Evolutionary conservation across 2,113 vertebrate species (phyloP).

Genomic region (Gymnogyps californianus): DNA sequence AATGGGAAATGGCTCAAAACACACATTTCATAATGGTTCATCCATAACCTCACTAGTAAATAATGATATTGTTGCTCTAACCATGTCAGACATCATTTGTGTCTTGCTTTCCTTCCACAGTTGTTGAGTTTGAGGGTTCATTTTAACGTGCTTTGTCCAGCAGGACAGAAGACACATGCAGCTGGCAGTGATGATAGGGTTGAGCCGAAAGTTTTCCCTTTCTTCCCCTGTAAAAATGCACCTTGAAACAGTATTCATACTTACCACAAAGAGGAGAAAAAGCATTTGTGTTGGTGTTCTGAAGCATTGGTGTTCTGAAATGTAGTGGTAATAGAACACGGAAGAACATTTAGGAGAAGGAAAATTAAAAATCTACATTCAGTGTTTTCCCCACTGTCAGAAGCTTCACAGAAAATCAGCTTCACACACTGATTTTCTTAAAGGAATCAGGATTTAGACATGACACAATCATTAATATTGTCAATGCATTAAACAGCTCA

Average conservation of each 20-base stretch:
- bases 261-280: not conserved
- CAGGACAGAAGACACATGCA: not conserved
- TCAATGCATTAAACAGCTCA: not conserved
- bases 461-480: not conserved
- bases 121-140: not conserved
- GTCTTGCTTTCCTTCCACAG: not conserved
- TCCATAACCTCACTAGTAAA: not conserved
- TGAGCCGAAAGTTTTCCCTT: not conserved
- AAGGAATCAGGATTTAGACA: not conserved
- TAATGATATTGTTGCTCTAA: not conserved
- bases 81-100: not conserved
- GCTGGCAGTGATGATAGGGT: not conserved
- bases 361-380: constrained; percentile 33
- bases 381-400: constrained; percentile 19
- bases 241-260: not conserved
- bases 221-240: not conserved
- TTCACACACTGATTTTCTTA: constrained; percentile 8
- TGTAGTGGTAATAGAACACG: not conserved
- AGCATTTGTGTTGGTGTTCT: not conserved
- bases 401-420: constrained; percentile 66
- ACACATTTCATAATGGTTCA: not conserved
- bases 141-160: not conserved
- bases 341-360: not conserved
- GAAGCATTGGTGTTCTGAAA: not conserved
- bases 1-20: not conserved